Evolutionary conservation across 2,888 invertebrate genomes (phyloP), one percentile per base, ranked within the genome.

Genomic region (Oscheius sp.): DNA sequence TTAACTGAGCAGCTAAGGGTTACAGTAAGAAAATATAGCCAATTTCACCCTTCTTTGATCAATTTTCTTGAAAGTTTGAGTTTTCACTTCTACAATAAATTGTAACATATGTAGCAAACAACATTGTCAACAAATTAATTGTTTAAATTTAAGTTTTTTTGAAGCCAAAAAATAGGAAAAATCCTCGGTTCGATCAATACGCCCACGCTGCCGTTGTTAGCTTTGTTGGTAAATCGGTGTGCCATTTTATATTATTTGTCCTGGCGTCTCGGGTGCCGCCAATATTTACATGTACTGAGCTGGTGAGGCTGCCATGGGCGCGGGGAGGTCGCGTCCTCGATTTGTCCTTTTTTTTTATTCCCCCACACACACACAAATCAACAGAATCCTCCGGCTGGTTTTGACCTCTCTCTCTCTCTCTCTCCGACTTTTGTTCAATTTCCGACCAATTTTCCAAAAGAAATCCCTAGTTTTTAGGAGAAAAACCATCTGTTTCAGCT

Each of bases 211-310:
- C 27, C 52, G 48, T 52, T 20, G 42, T 8, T 20, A 20, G 6
- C 25, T 20, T 20, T 48, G 48, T 55, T 33, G 33, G 55, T 55
- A 34, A 34, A 34, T 37, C 34, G 55, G 37, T 34, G 48, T 55
- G 55, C 34, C 55, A 55, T 55, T 55, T 55, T 55, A 55, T 55
- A 55, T 34, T 55, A 55, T 55, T 55, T 55, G 55, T 55, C 55
- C 55, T 55, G 53, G 34, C 33, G 55, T 34, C 55, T 55, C 23
- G 37, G 8, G 12, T 46, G 46, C 23, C 48, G 17, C 55, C 61
- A 61, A 61, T 61, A 61, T 61, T 61, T 61, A 61, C 61, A 61
- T 45, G 61, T 45, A 42, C 61, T 61, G 61, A 42, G 27, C 57
- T 57, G 23, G 34, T 57, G 20, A 27, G 15, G 15, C 42, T 4